Base-by-base conservation (phyloP, 1,140 invertebrate genomes). In the Vollenhovia emeryi region DNA sequence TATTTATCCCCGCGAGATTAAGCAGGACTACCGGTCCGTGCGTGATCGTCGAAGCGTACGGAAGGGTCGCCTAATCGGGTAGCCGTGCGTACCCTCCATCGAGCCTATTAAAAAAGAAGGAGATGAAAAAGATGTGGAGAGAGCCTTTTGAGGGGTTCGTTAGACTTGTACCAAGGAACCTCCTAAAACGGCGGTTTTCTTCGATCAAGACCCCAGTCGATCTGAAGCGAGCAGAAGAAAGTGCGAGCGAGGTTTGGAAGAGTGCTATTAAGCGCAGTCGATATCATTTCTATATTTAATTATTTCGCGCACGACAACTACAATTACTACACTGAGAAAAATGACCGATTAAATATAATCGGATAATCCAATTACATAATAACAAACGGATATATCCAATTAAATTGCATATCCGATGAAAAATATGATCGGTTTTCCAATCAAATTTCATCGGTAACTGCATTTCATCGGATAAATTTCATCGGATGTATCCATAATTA, bases 21-120 rank as follows among this genome's bases (percentile, higher is more conserved):
- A 82, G 50, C 75, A 64, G 64, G 43, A 59, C 59, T 57, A 75
- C 33, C 36, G 33, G 62, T 50, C 27, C 57, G 43, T 80, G 86
- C 84, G 84, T 85, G 76, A 75, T 87, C 86, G 57, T 45, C 62
- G 69, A 83, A 69, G 40, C 86, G 79, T 91, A 80, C 48, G 50
- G 48, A 59, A 84, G 82, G 86, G 80, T 82, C 69, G 85, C 75
- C 68, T 86, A 88, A 92, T 92, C 88, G 87, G 43, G 75, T 87
- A 79, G 68, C 79, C 64, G 75, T 87, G 71, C 80, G 71, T 60
- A 62, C 45, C 66, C 40, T 82, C 86, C 60, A 71, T 73, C 43
- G 75, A 86, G 71, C 86, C 88, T 89, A 90, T 91, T 91, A 90
- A 86, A 86, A 88, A 87, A 89, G 88, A 83, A 85, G n/a, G 79